Base-by-base conservation (phyloP, 1,140 invertebrate genomes). In the Mamestra configurata region DNA sequence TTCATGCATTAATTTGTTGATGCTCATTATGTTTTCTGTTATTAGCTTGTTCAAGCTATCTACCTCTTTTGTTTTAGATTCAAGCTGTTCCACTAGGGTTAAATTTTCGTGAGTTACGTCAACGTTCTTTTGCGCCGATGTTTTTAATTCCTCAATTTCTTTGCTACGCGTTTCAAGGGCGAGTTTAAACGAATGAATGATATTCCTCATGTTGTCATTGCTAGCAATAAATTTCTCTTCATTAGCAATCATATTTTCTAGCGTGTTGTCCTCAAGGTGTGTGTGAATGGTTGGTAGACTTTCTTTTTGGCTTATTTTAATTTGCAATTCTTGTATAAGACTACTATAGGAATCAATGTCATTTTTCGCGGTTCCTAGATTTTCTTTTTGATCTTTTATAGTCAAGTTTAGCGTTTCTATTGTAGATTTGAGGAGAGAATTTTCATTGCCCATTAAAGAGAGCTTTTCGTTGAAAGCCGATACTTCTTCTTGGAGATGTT, bases 191-290 rank as follows among this genome's bases (percentile, higher is more conserved):
- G 85, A 86, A 7, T 88, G 82, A 64, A 92, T 88, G 61, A 93
- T 85, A 79, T 93, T 93, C 78, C 83, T 88, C 53, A 94, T 88
- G 79, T 94, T 93, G 81, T 93, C 92, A 79, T 92, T 92, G 82
- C 90, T 94, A n/a, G 91, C 86, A 53, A 91, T 85, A 75, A 92
- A 85, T 15, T 86, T 85, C 80, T 92, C 86, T 86, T 94, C 93
- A 72, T 88, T 91, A 11, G 77, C 78, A 51, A 93, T 84, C 86
- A 94, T 89, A 37, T 59, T 80, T 79, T 91, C 86, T 55, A 93
- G 57, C 51, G 85, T 66, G 53, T 15, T 80, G 15, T 91, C 88
- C 75, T 81, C 82, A 37, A 90, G 61, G 78, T 79, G 8, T n/a
- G n/a, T n/a, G n/a, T n/a, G n/a, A n/a, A 87, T 8, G 24, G 64